A percentile compares a stretch with the other conserved stretches of the same genome.
Conservation (phyloP, 2,888 invertebrate genomes). For the Phania funesta region DNA sequence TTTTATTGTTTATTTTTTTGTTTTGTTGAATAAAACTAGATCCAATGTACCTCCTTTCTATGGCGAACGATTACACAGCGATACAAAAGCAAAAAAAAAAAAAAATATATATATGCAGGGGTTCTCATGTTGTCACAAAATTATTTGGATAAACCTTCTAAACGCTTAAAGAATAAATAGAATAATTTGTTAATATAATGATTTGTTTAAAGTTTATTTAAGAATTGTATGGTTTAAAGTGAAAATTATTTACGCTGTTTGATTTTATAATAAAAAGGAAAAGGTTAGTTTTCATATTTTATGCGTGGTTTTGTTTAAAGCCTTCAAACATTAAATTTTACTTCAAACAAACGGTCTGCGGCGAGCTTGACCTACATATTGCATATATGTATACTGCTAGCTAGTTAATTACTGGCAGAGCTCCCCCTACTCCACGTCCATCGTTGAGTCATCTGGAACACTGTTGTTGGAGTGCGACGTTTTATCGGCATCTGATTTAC, state of each 20-base stretch:
- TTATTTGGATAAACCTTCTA: constrained; percentile 14
- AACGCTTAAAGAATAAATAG: constrained; percentile 32
- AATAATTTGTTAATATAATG: constrained; percentile 37
- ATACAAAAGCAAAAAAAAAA: too few species aligned
- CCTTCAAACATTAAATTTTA: constrained; percentile 25
- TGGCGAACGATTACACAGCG: too few species aligned
- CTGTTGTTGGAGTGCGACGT: constrained; percentile 70
- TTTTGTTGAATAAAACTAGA: too few species aligned
- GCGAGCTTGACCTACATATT: constrained; percentile 53
- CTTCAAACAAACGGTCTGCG: constrained; percentile 45
- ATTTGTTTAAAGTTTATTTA: constrained; percentile 16
- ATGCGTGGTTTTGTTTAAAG: constrained; percentile 1
- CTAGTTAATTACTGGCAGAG: constrained; percentile 11
- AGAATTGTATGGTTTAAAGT: constrained; percentile 8
- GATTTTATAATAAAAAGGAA: constrained; percentile 22
- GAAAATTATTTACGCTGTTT: constrained; percentile 49
- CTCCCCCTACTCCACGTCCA: constrained; percentile 77
- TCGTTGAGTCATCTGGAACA: constrained; percentile 74
- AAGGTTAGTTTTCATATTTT: constrained; percentile 15
- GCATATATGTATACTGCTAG: constrained; percentile 52
- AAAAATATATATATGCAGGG: too few species aligned
- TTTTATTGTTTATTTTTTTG: too few species aligned
- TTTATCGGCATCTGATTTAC: constrained; percentile 54
- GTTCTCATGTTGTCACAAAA: not conserved
- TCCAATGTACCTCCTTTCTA: too few species aligned